Evolutionary conservation across 2,888 invertebrate species (phyloP).

Genomic region (Limnephilus marmoratus): DNA sequence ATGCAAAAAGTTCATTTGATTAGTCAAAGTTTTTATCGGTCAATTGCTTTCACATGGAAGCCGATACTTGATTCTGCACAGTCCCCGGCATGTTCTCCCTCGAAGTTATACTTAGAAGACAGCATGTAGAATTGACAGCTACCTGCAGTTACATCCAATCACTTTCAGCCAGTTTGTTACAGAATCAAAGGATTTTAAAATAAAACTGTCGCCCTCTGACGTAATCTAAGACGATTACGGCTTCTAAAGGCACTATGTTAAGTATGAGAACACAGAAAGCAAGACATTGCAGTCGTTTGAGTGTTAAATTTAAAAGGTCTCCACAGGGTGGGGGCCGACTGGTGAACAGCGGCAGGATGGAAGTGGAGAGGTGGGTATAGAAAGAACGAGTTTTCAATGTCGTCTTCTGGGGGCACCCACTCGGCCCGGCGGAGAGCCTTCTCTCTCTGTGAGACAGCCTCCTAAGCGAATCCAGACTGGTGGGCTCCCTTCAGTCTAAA

Average conservation of each 20-base stretch:
- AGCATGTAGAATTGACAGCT: conserved; percentile 30
- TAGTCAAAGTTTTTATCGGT: not conserved
- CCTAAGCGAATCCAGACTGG: not conserved
- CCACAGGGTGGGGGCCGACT: not conserved
- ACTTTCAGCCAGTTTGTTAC: not conserved
- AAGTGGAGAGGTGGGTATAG: conserved; percentile 2
- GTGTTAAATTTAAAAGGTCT: not conserved
- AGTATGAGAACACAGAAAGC: conserved; percentile 12
- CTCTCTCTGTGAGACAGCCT: not conserved
- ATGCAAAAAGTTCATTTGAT: not conserved
- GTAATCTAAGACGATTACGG: not conserved
- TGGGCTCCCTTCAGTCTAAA: not conserved
- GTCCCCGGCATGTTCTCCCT: not conserved
- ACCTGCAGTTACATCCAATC: not conserved
- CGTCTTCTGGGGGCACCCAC: conserved; percentile 5
- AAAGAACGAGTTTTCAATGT: not conserved
- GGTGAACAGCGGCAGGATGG: conserved; percentile 8
- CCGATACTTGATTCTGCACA: not conserved
- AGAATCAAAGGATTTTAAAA: conserved; percentile 15
- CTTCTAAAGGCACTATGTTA: conserved; percentile 33
- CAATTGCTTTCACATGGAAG: not conserved
- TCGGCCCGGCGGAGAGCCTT: not conserved
- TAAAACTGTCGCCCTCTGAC: not conserved
- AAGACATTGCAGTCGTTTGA: not conserved
- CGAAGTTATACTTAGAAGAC: not conserved